phyloP scores from a whole-genome alignment of 1,140 invertebrate genomes.

The Plutomurus gul region DNA sequence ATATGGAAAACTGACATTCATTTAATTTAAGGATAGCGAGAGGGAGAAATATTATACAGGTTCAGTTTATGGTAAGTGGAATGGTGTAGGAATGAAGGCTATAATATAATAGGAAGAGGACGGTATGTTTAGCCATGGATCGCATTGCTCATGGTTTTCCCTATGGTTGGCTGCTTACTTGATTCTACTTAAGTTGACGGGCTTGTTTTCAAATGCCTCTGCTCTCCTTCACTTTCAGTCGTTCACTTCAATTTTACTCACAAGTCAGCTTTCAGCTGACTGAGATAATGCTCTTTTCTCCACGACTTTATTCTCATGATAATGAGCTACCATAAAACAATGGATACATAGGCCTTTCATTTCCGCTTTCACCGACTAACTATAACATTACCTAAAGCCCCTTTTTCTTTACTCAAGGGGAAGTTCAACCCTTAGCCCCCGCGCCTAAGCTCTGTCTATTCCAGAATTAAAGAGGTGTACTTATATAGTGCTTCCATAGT shows the following conservation, averaged over 20 bases:
- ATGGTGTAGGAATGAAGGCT: too few species aligned
- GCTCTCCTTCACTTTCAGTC: not conserved
- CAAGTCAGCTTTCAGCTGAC: too few species aligned
- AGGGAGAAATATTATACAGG: too few species aligned
- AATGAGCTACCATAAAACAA: conserved; percentile 19
- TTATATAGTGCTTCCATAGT: too few species aligned
- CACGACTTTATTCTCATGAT: conserved; percentile 27
- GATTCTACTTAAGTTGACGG: not conserved
- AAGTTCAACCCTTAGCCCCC: too few species aligned
- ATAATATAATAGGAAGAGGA: too few species aligned
- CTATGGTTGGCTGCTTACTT: too few species aligned
- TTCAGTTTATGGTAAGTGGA: too few species aligned
- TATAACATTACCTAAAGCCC: not conserved
- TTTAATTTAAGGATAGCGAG: not conserved
- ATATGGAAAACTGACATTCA: not conserved
- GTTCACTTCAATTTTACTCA: not conserved
- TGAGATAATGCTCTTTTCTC: conserved; percentile 12
- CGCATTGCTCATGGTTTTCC: too few species aligned
- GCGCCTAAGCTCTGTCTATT: too few species aligned
- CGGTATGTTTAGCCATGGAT: too few species aligned
- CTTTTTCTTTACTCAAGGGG: not conserved
- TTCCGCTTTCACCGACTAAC: not conserved
- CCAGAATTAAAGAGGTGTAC: not conserved
- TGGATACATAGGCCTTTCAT: conserved; percentile 13
- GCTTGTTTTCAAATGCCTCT: not conserved